Conservation (phyloP, 2,797 vertebrate genomes). For the Clarias fuscus region DNA sequence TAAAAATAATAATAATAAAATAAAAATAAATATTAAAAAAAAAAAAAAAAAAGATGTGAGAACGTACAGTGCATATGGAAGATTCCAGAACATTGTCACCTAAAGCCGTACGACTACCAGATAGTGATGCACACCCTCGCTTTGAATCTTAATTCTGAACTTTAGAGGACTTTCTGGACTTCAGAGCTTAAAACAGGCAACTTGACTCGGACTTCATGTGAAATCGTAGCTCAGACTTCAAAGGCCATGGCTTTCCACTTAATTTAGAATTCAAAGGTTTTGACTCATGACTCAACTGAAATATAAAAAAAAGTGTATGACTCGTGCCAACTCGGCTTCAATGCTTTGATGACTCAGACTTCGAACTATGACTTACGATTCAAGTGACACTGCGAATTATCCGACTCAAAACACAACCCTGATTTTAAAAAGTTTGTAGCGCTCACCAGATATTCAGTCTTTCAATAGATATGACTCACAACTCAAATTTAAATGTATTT, state of each 20-base stretch:
- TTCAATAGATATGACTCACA: too few relatives aligned
- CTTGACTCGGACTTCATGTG: background rate
- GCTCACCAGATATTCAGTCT: too few relatives aligned
- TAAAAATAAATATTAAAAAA: background rate
- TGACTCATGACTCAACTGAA: background rate
- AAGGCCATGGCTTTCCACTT: background rate
- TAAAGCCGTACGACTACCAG: background rate
- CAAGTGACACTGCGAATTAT: background rate
- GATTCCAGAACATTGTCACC: background rate
- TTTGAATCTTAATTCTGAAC: background rate
- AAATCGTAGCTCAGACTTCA: background rate
- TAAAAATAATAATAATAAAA: slow-evolving; percentile 5
- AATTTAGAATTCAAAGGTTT: background rate
- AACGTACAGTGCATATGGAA: background rate
- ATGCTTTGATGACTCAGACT: too few relatives aligned
- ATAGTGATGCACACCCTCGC: background rate
- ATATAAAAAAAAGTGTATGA: background rate
- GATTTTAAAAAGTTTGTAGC: too few relatives aligned
- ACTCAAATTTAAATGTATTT: too few relatives aligned
- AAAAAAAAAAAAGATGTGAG: background rate
- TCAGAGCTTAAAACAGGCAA: background rate
- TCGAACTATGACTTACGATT: background rate
- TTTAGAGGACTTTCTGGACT: background rate
- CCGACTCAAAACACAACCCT: too few relatives aligned
- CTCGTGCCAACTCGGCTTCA: background rate